These are phyloP conservation scores for Siniperca chuatsi DNA, from an alignment of 2,113 vertebrate genomes.

Conservation along the genomic window DNA sequence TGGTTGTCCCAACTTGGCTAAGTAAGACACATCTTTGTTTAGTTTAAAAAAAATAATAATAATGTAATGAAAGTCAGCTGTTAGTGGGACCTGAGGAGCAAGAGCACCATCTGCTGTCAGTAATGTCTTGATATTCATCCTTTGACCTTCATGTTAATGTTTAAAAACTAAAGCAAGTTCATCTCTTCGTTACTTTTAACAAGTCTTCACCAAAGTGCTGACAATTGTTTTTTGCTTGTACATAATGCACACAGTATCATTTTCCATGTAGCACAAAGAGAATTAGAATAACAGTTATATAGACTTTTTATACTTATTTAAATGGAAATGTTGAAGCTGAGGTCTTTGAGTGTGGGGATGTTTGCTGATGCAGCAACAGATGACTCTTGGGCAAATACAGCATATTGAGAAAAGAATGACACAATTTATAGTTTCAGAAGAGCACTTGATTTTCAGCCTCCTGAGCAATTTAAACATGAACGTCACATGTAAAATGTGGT, in stretches of 20 bases:
- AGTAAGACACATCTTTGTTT: background rate
- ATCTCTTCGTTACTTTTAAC: constrained; percentile 45
- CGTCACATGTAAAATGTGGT: background rate
- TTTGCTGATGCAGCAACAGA: constrained; percentile 30
- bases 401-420: background rate
- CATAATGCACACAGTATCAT: constrained; percentile 65
- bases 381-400: constrained; percentile 14
- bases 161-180: constrained; percentile 26
- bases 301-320: constrained; percentile 63
- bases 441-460: background rate
- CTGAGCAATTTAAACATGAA: background rate
- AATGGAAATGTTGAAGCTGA: constrained; percentile 29
- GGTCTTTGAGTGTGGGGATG: constrained; percentile 42
- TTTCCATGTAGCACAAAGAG: constrained; percentile 54
- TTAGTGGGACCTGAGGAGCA: constrained; percentile 19
- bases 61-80: constrained; percentile 5
- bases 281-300: constrained; percentile 8
- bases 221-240: constrained; percentile 68
- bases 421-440: background rate
- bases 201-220: constrained; percentile 76
- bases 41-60: background rate
- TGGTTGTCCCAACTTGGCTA: background rate
- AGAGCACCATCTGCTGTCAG: constrained; percentile 31
- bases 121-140: constrained; percentile 1
- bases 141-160: background rate